Percentiles rank a stretch among this genome's conserved stretches.
phyloP scores from a whole-genome alignment of 2,888 invertebrate species.

The Ferrisia virgata region DNA sequence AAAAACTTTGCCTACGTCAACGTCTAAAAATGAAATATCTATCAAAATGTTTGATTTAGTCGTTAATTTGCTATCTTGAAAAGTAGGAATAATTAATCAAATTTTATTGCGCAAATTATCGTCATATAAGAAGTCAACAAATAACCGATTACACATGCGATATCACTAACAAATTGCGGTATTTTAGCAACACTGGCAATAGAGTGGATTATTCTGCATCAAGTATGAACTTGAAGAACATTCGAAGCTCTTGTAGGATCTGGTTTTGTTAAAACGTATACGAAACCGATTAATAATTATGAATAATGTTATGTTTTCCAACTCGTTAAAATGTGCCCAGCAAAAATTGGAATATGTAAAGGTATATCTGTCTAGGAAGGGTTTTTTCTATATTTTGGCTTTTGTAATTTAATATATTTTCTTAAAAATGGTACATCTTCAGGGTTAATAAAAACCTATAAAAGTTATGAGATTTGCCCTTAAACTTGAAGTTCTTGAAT shows the following conservation, averaged over 20 bases:
- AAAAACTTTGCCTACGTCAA: too few relatives aligned
- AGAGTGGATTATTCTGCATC: conserved; percentile 59
- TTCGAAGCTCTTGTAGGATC: conserved; percentile 56
- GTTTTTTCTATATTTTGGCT: too few relatives aligned
- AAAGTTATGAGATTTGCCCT: too few relatives aligned
- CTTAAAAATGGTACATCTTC: background rate
- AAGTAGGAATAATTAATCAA: background rate
- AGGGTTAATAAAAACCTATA: background rate
- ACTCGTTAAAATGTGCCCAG: conserved; percentile 68
- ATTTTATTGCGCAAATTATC: background rate
- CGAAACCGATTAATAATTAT: conserved; percentile 60
- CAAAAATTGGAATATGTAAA: conserved; percentile 49
- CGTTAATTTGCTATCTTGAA: too few relatives aligned
- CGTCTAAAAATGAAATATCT: too few relatives aligned
- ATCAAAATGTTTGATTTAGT: too few relatives aligned
- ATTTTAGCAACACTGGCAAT: conserved; percentile 53
- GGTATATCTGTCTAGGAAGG: too few relatives aligned
- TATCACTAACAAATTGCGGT: conserved; percentile 60
- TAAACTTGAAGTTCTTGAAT: too few relatives aligned
- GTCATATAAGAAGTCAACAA: background rate
- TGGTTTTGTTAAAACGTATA: conserved; percentile 64
- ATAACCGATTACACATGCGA: conserved; percentile 50
- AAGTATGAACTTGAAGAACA: conserved; percentile 61
- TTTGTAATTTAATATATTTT: background rate
- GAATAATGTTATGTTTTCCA: conserved; percentile 69